Evolutionary conservation across 2,888 invertebrate species (phyloP).

Genomic region (Odontothrips loti): DNA sequence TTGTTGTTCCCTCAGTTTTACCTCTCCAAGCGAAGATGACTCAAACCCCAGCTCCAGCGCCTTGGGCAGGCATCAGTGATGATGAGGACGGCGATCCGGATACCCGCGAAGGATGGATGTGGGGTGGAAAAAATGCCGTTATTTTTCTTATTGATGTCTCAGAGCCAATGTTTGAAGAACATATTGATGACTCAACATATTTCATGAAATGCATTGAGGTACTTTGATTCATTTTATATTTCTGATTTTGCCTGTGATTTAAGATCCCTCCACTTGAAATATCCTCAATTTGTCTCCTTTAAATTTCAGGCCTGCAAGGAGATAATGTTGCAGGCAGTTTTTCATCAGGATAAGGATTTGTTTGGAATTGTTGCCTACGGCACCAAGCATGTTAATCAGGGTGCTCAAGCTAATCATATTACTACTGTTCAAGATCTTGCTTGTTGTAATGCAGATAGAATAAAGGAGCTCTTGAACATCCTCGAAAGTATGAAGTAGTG

Average conservation of each 20-base stretch:
- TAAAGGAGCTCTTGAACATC: conserved; percentile 34
- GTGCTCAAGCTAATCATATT: conserved; percentile 34
- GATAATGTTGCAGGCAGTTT: not conserved
- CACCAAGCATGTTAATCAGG: conserved; percentile 33
- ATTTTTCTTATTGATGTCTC: conserved; percentile 36
- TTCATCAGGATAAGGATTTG: conserved; percentile 29
- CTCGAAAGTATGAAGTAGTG: conserved; percentile 28
- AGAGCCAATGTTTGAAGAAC: conserved; percentile 34
- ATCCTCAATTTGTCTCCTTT: not conserved
- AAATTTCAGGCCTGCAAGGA: not conserved
- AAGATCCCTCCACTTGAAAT: not conserved
- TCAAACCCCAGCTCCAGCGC: too few species aligned
- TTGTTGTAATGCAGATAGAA: conserved; percentile 33
- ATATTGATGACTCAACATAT: conserved; percentile 22
- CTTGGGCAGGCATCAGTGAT: not conserved
- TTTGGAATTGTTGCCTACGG: conserved; percentile 36
- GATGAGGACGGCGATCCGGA: not conserved
- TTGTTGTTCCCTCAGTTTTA: too few species aligned
- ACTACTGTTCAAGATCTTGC: conserved; percentile 34
- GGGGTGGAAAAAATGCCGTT: conserved; percentile 34
- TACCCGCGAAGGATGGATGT: conserved; percentile 16
- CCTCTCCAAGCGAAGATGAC: too few species aligned
- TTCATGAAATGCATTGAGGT: conserved; percentile 32
- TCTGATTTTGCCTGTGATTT: not conserved
- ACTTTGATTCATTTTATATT: not conserved